phyloP scores from a whole-genome alignment of 2,797 vertebrate genomes.

The Simalia tracyae region DNA sequence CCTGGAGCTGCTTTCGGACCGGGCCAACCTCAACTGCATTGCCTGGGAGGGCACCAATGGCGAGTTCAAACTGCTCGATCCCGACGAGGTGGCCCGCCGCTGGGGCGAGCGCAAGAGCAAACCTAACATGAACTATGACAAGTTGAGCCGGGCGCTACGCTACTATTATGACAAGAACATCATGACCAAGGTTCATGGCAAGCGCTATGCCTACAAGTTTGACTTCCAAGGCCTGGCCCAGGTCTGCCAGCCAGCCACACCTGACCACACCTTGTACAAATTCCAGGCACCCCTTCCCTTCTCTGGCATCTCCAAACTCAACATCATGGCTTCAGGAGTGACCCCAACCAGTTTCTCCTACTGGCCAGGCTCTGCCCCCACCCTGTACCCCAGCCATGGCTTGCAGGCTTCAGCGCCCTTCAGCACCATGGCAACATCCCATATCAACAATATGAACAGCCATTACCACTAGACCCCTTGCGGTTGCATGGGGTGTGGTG shows the following conservation, averaged over 20 bases:
- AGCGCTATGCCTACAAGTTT: slow-evolving; percentile 97
- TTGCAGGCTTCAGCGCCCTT: slow-evolving; percentile 82
- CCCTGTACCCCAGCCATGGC: slow-evolving; percentile 87
- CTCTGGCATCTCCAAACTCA: slow-evolving; percentile 94
- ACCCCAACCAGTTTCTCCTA: slow-evolving; percentile 92
- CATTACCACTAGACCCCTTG: slow-evolving; percentile 86
- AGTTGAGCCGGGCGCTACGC: slow-evolving; percentile 94
- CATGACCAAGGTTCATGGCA: slow-evolving; percentile 98
- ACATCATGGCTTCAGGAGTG: slow-evolving; percentile 88
- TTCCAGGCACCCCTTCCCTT: slow-evolving; percentile 93
- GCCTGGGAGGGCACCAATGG: slow-evolving; percentile 97
- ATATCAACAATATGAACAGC: slow-evolving; percentile 84
- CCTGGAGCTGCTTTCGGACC: slow-evolving; percentile 93
- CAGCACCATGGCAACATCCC: slow-evolving; percentile 86
- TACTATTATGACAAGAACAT: slow-evolving; percentile 99
- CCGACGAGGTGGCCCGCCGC: slow-evolving; percentile 93
- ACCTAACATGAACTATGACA: slow-evolving; percentile 99
- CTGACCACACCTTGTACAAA: slow-evolving; percentile 88
- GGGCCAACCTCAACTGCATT: slow-evolving; percentile 91
- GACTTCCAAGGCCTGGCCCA: slow-evolving; percentile 96
- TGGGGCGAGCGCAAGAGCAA: slow-evolving; percentile 98
- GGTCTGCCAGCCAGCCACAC: slow-evolving; percentile 88
- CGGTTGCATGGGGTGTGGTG: slow-evolving; percentile 23
- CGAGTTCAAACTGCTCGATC: slow-evolving; percentile 96
- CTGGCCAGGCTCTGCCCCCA: slow-evolving; percentile 87